Evolutionary conservation across 2,113 vertebrate genomes (phyloP).

Genomic region (Piprites chloris): DNA sequence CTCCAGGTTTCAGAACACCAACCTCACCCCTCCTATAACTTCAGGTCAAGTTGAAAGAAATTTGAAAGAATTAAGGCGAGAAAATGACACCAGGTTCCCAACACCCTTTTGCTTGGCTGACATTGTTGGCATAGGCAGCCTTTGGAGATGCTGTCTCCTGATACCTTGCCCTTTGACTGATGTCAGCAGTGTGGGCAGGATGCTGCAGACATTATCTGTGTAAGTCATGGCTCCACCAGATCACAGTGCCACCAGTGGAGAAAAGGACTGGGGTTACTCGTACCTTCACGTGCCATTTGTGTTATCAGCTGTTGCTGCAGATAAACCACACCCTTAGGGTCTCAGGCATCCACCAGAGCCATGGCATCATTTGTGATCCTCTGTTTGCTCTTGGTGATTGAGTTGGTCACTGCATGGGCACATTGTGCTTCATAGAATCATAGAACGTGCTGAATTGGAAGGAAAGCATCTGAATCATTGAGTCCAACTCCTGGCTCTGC

Average conservation of each 20-base stretch:
- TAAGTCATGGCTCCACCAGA: background rate
- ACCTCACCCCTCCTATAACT: background rate
- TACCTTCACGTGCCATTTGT: rapidly evolving
- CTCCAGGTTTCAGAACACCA: background rate
- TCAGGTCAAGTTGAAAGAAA: background rate
- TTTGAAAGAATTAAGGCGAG: background rate
- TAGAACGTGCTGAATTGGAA: background rate
- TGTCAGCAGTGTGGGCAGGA: rapidly evolving
- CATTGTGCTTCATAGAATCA: background rate
- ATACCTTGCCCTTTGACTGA: background rate
- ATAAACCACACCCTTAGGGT: background rate
- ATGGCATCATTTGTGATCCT: background rate
- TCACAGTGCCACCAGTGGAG: rapidly evolving
- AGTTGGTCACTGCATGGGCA: background rate
- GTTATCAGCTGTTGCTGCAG: background rate
- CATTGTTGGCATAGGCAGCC: rapidly evolving
- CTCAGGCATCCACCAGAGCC: background rate
- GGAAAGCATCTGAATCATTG: background rate
- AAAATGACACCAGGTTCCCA: background rate
- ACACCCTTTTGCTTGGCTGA: background rate
- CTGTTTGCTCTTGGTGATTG: background rate
- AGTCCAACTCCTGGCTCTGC: background rate
- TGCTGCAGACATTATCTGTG: rapidly evolving
- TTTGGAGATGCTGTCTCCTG: background rate
- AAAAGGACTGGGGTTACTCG: background rate